Evolutionary conservation across 2,113 vertebrate species (phyloP), one percentile per base, ranked within the genome.

Genomic region (Anas platyrhynchos): DNA sequence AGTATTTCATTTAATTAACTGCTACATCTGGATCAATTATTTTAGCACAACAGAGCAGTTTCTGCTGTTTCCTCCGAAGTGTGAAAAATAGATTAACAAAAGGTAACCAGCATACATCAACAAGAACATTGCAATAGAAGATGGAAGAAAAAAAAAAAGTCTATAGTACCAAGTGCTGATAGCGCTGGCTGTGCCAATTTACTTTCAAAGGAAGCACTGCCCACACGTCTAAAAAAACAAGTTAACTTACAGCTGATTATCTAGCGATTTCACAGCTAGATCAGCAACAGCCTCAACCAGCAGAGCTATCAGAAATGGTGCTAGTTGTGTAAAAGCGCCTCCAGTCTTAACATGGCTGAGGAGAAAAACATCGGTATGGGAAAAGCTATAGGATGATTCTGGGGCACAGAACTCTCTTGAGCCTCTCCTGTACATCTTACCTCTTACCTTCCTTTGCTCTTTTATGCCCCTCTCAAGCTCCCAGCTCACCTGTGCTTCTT

Each of bases 1-100:
- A 88, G 50, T 32, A 67, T 86, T 93, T 93, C 52, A 83, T 95
- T 96, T 90, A 75, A 74, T 95, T 97, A 87, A 77, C 68, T 58
- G 69, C 75, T 84, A 94, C 82, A 93, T 79, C 74, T 80, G 77
- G 94, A 94, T 97, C 94, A 92, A 59, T 95, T 95, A 88, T 62
- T 73, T 77, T 50, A 76, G 80, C 10, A 22, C 66, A 66, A 83
- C 59, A 44, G 22, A 71, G 50, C 55, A 62, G 78, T 86, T 95
- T 58, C 80, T 90, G 75, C 84, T 58, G 50, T 77, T 93, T 94
- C 96, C 91, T 89, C 75, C 7, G 27, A 86, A 93, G 96, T 56
- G 79, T 92, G 79, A 95, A 94, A 79, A 90, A 93, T 41, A 71
- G 23, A 97, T 88, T 91, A 95, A 90, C 65, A 84, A 88, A 85